Conservation (phyloP, 2,113 vertebrate species). For the Strix aluco region DNA sequence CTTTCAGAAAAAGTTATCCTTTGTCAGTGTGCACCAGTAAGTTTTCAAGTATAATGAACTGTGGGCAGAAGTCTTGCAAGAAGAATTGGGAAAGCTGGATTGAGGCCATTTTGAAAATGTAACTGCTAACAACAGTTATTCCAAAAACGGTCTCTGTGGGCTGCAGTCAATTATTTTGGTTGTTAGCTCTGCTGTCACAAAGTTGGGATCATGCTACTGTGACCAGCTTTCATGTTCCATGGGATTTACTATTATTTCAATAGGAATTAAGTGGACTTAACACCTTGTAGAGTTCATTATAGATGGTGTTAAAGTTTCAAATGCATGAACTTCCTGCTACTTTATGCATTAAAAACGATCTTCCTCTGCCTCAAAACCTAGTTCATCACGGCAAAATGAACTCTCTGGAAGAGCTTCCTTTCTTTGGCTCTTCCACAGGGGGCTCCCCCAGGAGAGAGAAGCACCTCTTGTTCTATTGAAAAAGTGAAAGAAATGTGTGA, state of each 20-base stretch:
- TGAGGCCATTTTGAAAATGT: constrained; percentile 8
- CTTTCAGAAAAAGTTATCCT: neutral
- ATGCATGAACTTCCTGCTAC: neutral
- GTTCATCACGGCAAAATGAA: neutral
- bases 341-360: neutral
- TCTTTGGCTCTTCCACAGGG: neutral
- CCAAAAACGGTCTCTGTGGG: constrained; percentile 10
- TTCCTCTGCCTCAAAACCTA: neutral
- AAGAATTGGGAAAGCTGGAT: neutral
- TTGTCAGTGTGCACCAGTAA: constrained; percentile 9
- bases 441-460: neutral
- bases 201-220: constrained; percentile 4
- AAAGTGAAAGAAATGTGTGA: neutral
- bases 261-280: constrained; percentile 10
- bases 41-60: constrained; percentile 4
- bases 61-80: neutral
- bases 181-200: neutral
- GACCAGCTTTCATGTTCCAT: constrained; percentile 5
- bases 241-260: constrained; percentile 10
- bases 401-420: neutral
- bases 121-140: constrained; percentile 7
- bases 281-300: neutral
- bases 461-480: neutral
- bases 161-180: constrained; percentile 28
- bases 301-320: neutral